Percentiles rank a stretch among this genome's conserved stretches.
Conservation (phyloP, 1,140 invertebrate species). For the Oedothorax gibbosus region DNA sequence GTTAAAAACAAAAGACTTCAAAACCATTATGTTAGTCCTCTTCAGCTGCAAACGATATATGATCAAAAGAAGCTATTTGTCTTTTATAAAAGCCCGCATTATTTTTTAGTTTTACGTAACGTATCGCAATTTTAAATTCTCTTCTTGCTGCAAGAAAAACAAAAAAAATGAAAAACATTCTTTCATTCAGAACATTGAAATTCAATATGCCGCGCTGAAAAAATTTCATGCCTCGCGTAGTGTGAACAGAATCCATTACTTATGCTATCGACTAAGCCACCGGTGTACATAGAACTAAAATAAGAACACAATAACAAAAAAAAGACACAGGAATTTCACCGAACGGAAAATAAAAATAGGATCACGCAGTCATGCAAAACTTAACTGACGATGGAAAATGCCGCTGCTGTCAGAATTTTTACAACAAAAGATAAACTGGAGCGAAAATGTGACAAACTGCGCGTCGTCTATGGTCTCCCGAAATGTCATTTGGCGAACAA, state of each 20-base stretch:
- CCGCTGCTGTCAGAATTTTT: slow-evolving; percentile 42
- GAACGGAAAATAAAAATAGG: slow-evolving; percentile 19
- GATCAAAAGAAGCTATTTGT: slow-evolving; percentile 39
- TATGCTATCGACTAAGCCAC: slow-evolving; percentile 47
- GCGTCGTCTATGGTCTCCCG: background rate
- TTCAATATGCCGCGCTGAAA: slow-evolving; percentile 37
- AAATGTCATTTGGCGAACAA: background rate
- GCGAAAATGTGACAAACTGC: slow-evolving; percentile 45
- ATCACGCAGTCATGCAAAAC: slow-evolving; percentile 27
- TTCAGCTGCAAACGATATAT: slow-evolving; percentile 17
- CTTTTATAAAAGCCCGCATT: slow-evolving; percentile 43
- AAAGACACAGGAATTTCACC: slow-evolving; percentile 2
- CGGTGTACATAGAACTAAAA: slow-evolving; percentile 35
- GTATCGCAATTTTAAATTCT: slow-evolving; percentile 27
- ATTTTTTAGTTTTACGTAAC: slow-evolving; percentile 43
- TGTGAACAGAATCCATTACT: slow-evolving; percentile 45
- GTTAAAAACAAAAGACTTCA: too few species aligned
- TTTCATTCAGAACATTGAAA: slow-evolving; percentile 23
- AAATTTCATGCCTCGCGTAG: slow-evolving; percentile 36
- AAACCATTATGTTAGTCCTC: too few species aligned
- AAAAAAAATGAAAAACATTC: slow-evolving; percentile 5
- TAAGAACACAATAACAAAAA: slow-evolving; percentile 14
- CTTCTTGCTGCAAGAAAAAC: background rate
- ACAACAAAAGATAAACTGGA: slow-evolving; percentile 40
- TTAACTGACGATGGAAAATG: slow-evolving; percentile 39